Evolutionary conservation across 2,888 invertebrate genomes (phyloP).

Genomic region (Linnaemya tessellans): DNA sequence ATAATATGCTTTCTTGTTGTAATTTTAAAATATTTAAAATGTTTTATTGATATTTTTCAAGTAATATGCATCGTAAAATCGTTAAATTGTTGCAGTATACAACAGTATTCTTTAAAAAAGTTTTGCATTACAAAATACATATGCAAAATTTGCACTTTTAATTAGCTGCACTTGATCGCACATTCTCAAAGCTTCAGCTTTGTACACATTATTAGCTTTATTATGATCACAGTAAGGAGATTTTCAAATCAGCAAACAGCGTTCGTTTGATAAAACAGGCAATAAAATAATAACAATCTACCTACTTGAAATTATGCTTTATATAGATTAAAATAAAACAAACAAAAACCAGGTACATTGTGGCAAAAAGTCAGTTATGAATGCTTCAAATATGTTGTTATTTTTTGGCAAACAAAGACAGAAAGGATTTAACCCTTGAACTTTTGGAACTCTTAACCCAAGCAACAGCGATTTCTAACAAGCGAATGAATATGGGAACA

Average conservation of each 20-base stretch:
- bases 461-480: constrained; percentile 34
- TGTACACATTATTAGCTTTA: neutral
- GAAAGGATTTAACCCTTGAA: constrained; percentile 59
- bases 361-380: constrained; percentile 68
- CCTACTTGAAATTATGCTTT: constrained; percentile 53
- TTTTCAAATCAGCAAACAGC: neutral
- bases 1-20: too few relatives aligned
- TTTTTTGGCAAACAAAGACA: constrained; percentile 42
- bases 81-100: too few relatives aligned
- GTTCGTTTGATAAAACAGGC: neutral
- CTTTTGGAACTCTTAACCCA: constrained; percentile 10
- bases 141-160: too few relatives aligned
- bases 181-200: too few relatives aligned
- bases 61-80: too few relatives aligned
- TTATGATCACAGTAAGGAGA: neutral
- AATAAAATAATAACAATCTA: constrained; percentile 42
- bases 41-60: too few relatives aligned
- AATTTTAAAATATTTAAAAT: too few relatives aligned
- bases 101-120: too few relatives aligned
- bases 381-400: constrained; percentile 10
- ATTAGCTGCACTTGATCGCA: too few relatives aligned
- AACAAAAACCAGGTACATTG: constrained; percentile 50
- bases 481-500: constrained; percentile 21
- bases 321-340: constrained; percentile 36
- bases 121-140: too few relatives aligned